Evolutionary conservation across 2,113 vertebrate genomes (phyloP), one percentile per base, ranked within the genome.

Genomic region (Cariama cristata): DNA sequence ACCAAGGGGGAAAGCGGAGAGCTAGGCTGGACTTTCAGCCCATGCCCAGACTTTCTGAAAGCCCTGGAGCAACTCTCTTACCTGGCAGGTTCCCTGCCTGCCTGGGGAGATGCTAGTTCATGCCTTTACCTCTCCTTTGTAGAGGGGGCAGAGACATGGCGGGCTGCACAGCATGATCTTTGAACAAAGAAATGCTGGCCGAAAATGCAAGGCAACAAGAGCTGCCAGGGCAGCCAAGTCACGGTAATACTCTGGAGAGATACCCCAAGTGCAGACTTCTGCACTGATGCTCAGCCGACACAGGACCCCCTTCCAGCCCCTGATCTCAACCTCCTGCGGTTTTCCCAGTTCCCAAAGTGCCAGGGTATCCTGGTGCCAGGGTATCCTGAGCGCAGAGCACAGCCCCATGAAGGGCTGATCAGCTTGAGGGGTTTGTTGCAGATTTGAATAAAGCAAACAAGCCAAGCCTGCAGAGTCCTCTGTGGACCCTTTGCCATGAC

Each of bases 351-450:
- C 28, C 19, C 52, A 3, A 50, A 21, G 32, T 3, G 16, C 27
- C 33, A 16, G 49, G 49, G 63, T 5, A 26, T 45, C 33, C 47
- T 3, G 28, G 32, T 3, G 16, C 27, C 33, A 16, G 49, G 49
- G 63, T 5, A 26, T 45, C 33, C 47, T 3, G 28, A 12, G 3
- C 5, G 1, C 0, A 3, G 40, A 14, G 28, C 28, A 22, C 15
- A 15, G 49, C 13, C 50, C 75, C 64, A 22, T 2, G 8, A 38
- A 23, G 56, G 35, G 12, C n/a, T 11, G 14, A 26, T 6, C 33
- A 13, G 50, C 49, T 27, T 4, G 11, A 38, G 49, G 33, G 14
- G 12, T 9, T n/a, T 63, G 23, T 23, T 40, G 52, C 9, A 86
- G 60, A 33, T 27, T 14, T 12, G 35, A 52, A 17, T 22, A 32